Evolutionary conservation across 1,140 invertebrate species (phyloP), one percentile per base, ranked within the genome.

Genomic region (Daktulosphaira vitifoliae): DNA sequence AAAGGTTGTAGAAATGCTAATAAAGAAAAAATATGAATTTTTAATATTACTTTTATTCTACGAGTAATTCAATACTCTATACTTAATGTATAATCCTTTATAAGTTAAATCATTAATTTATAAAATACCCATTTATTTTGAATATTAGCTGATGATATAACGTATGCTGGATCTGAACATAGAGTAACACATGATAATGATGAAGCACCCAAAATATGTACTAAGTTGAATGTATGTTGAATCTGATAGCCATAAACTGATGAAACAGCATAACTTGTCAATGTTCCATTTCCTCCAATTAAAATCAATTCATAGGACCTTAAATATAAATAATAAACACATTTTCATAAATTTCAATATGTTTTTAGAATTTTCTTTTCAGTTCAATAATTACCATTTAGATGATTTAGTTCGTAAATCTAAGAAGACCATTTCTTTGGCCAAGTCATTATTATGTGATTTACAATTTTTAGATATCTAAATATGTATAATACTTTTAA

Each of bases 211-310:
- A 62, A 4, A 46, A 62, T n/a, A 46, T 62, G 42, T 18, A 48
- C 29, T 46, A 62, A 62, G 29, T 62, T 62, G 22, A 62, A 62
- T 3, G 56, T 62, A 11, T 62, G 56, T 48, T 62, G 56, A 33
- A 62, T 62, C 46, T 62, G 56, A 13, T 62, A 62, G 29, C 56
- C 56, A 33, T 62, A 62, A 16, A 62, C 42, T 16, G 56, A 15
- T 22, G 56, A 62, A 15, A 62, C 42, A 18, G 56, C 56, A 48
- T 62, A 62, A 25, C 56, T 62, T 26, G 42, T 62, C 29, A 62
- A 62, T 18, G 26, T 46, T 62, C 56, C 54, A 62, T 62, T 62
- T 48, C 42, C 56, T 20, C 56, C 56, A 62, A 62, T 62, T 62
- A 62, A 33, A 48, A 62, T 62, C n/a, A 62, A 42, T 23, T 62